These are phyloP conservation scores for Gymnodraco acuticeps DNA, from an alignment of 2,797 vertebrate genomes.

Conservation along the genomic window DNA sequence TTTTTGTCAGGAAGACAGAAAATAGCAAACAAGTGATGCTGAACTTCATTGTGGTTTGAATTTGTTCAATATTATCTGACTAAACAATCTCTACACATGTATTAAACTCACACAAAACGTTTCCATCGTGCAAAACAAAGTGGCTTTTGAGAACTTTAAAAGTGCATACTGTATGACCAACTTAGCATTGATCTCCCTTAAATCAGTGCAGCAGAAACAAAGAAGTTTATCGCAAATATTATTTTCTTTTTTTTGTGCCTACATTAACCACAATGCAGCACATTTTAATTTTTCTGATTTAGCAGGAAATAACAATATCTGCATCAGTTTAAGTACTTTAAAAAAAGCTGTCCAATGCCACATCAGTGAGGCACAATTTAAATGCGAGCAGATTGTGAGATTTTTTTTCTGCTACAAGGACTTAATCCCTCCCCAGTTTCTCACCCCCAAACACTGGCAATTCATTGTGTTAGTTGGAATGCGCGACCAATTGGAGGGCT, in stretches of 20 bases:
- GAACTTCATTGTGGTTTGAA: not conserved
- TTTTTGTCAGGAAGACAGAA: constrained; percentile 9
- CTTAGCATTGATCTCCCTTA: not conserved
- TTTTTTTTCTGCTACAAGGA: not conserved
- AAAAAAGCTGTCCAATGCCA: too few relatives aligned
- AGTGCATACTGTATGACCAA: not conserved
- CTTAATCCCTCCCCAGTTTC: constrained; percentile 8
- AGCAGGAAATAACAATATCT: too few relatives aligned
- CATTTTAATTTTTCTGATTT: too few relatives aligned
- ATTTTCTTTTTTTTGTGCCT: not conserved
- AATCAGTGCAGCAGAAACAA: not conserved
- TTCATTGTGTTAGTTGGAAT: constrained; percentile 19
- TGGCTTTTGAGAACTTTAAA: not conserved
- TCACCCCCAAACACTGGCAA: not conserved
- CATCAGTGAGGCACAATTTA: too few relatives aligned
- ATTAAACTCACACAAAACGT: not conserved
- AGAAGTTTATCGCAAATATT: not conserved
- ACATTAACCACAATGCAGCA: not conserved
- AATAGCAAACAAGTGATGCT: not conserved
- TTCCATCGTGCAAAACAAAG: not conserved
- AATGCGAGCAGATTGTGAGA: too few relatives aligned
- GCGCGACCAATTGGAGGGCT: constrained; percentile 1
- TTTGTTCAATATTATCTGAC: not conserved
- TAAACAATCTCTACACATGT: not conserved
- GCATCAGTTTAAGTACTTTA: too few relatives aligned